A percentile compares a stretch with the other conserved stretches of the same genome.
Evolutionary conservation across 2,888 invertebrate genomes (phyloP).

Genomic region (Criorhina ranunculi): DNA sequence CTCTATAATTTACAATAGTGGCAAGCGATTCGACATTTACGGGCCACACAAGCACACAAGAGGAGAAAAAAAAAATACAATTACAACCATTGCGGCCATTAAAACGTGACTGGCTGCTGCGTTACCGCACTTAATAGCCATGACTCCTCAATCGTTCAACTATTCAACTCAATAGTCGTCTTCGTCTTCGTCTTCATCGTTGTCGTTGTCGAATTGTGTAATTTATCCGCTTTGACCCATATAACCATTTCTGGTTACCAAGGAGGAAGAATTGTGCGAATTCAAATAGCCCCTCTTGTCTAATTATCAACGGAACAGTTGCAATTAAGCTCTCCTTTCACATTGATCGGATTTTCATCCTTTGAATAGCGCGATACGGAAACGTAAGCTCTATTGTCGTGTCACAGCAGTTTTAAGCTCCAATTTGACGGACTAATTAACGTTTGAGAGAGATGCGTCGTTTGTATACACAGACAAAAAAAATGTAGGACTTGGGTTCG

Average conservation of each 20-base stretch:
- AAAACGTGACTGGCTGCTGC: conserved; percentile 39
- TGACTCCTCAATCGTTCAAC: conserved; percentile 62
- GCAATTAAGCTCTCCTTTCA: conserved; percentile 51
- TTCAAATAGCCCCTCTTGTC: conserved; percentile 9
- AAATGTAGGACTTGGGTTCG: neutral
- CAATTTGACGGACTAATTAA: conserved; percentile 34
- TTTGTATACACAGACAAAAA: too few species aligned
- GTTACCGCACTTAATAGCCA: conserved; percentile 61
- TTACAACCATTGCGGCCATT: conserved; percentile 30
- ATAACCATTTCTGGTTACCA: conserved; percentile 42
- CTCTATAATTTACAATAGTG: conserved; percentile 67
- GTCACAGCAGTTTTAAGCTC: conserved; percentile 6
- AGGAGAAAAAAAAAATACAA: neutral
- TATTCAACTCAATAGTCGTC: too few species aligned
- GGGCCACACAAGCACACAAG: conserved; percentile 20
- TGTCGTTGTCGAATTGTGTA: conserved; percentile 65
- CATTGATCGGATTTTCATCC: conserved; percentile 57
- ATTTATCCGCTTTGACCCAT: conserved; percentile 70
- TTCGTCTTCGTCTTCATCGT: too few species aligned
- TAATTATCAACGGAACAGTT: conserved; percentile 52
- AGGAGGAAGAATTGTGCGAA: conserved; percentile 1
- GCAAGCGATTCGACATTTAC: conserved; percentile 62
- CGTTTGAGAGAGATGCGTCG: conserved; percentile 5
- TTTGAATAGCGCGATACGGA: conserved; percentile 46
- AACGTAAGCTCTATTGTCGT: conserved; percentile 8